Base-by-base conservation (phyloP, 2,113 vertebrate species). In the Phalacrocorax carbo region DNA sequence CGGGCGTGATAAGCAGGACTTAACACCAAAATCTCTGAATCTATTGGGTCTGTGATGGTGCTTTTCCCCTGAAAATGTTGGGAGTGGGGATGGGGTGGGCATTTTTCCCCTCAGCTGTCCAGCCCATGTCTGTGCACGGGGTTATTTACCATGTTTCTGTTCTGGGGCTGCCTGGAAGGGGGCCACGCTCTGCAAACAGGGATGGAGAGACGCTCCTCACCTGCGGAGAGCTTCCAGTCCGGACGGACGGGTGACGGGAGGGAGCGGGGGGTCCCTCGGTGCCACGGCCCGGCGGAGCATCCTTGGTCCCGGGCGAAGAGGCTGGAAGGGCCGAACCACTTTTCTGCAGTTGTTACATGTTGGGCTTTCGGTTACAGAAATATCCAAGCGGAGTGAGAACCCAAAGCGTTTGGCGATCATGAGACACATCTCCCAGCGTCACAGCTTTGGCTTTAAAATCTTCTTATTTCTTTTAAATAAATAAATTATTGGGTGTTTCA, bases 251-350 rank as follows among this genome's bases (percentile, higher is more conserved):
- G 26, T 14, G 75, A 55, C 2, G 9, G 73, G 51, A 48, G 0
- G 5, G 62, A 19, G 44, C 18, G 2, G 46, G 21, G 1, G 49
- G 30, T 57, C 51, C 44, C 58, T 17, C 1, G 2, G 61, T 64
- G 82, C 46, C 73, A 25, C 1, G 4, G 61, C 44, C 57, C 3
- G 1, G 54, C 4, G 2, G 52, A 76, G n/a, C n/a, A 5, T 42
- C 82, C 52, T 49, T 2, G 8, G 19, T 30, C 57, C 78, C 0
- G 1, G 22, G 11, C 2, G 0, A 0, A 30, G 78, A 8, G 42
- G 17, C 61, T 83, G 83, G 55, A 60, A 38, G 68, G 44, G 62
- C 62, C 57, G 73, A 55, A 25, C 22, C 52, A 7, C 40, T 25
- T 25, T 38, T 19, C 73, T 34, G 57, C 22, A 5, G 1, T 8